Evolutionary conservation across 2,797 vertebrate genomes (phyloP), one percentile per base, ranked within the genome.

Genomic region (Tolypeutes matacus): DNA sequence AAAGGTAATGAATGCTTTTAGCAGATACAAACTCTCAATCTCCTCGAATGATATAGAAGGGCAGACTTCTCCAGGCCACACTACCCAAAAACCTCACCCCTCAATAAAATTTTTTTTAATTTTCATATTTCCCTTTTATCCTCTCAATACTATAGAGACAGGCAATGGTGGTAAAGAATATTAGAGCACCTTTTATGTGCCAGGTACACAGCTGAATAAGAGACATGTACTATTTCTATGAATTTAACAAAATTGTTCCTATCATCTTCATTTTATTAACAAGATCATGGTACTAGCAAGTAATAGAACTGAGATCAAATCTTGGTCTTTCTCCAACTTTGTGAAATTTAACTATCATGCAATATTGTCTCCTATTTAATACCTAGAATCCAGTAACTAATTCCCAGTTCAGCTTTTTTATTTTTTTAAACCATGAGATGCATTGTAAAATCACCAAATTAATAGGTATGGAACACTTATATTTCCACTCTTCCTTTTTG

Each of bases 241-340:
- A 93, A 46, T 60, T 58, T 91, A 70, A 69, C 3, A 76, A 46
- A 92, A 87, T 2, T 58, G 27, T 85, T 49, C 53, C 34, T 62
- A 60, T 88, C 73, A 69, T 21, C 18, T 70, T 89, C 56, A 89
- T 84, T 77, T 86, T 62, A 76, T 86, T 81, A 82, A 91, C 23
- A 88, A 94, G 46, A 87, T 82, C 5, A 75, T 9, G 20, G 20
- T 80, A 91, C 51, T 29, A 70, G 9, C 46, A 76, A 36, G 23
- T 85, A 34, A 70, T 25, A 73, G 23, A 39, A 69, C 29, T 46
- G 3, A 36, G 7, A 77, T 39, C 20, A 31, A 89, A 60, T 64
- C 36, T 64, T 75, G 77, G 36, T 90, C 56, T 94, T 65, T 72
- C 1, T 76, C 64, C 34, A 91, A 72, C 17, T 70, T 72, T 34